phyloP scores from a whole-genome alignment of 2,888 invertebrate species.

The Heliconius ethilla region DNA sequence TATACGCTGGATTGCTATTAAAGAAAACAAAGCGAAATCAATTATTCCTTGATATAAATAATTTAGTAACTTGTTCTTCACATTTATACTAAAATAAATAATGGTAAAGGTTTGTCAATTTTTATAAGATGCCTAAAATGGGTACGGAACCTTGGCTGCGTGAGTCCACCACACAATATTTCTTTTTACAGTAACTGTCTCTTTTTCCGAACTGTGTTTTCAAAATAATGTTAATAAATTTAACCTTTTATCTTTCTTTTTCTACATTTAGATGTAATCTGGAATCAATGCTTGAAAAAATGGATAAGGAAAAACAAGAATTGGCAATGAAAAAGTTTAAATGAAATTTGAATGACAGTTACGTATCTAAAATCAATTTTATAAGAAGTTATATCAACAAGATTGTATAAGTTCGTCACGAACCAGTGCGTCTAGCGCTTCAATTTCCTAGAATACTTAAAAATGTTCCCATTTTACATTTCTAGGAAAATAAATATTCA shows the following conservation, averaged over 20 bases:
- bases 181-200: background rate
- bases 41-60: background rate
- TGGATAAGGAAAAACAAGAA: background rate
- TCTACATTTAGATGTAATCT: too few relatives aligned
- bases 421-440: constrained; percentile 7
- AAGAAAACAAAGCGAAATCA: background rate
- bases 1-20: background rate
- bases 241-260: background rate
- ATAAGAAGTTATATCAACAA: constrained; percentile 19
- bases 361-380: constrained; percentile 22
- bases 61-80: background rate
- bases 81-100: background rate
- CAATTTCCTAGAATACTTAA: constrained; percentile 1
- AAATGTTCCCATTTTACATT: background rate
- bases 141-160: too few relatives aligned
- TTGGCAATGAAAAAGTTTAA: background rate
- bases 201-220: background rate
- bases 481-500: background rate
- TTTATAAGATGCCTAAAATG: too few relatives aligned
- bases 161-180: background rate
- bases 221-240: background rate
- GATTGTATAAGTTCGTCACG: constrained; percentile 18
- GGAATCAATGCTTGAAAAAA: background rate
- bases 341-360: constrained; percentile 11
- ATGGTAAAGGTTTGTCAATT: too few relatives aligned